Base-by-base conservation (phyloP, 2,797 vertebrate genomes). In the Acrocephalus scirpaceus region DNA sequence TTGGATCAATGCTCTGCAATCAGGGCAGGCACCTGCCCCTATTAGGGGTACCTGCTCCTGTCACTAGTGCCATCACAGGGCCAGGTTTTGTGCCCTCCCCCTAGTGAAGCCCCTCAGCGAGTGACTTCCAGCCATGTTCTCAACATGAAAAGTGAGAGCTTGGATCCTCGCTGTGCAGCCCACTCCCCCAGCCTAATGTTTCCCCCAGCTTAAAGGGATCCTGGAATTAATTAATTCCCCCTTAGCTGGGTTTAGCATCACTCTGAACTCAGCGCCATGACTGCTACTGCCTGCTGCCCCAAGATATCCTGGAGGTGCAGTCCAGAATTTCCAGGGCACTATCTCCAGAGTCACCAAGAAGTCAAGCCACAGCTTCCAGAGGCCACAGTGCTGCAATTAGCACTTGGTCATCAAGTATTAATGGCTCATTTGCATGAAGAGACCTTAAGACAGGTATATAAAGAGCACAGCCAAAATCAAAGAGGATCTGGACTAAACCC, bases 61-160 rank as follows among this genome's bases (percentile, higher is more conserved):
- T 54, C 51, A 27, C 20, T 16, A 17, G 19, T 30, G 26, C 36
- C 34, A 30, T 27, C 58, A 17, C 2, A 4, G 51, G 13, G 25
- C 34, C 16, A 61, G 47, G 26, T 16, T 65, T 81, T 81, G 65
- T 40, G 29, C 29, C 48, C 44, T 62, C 22, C 40, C 44, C 9
- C 2, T 6, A 7, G 18, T 14, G 27, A 84, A 77, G 40, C 51
- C 48, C 36, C 48, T 58, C 1, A 2, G 16, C 0, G 0, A 71
- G 65, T 0, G 0, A 70, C 32, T 34, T 30, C 36, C 66, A 75
- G 29, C 22, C 0, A 0, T 25, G 32, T 25, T 50, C 22, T n/a
- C 13, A 4, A 44, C 21, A 51, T 7, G 23, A 51, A 38, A 61
- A 61, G 9, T 10, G 30, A 53, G 64, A 88, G 21, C 26, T 9